These are phyloP conservation scores for Rhea americana DNA, from an alignment of 2,113 vertebrate species.

Conservation along the genomic window DNA sequence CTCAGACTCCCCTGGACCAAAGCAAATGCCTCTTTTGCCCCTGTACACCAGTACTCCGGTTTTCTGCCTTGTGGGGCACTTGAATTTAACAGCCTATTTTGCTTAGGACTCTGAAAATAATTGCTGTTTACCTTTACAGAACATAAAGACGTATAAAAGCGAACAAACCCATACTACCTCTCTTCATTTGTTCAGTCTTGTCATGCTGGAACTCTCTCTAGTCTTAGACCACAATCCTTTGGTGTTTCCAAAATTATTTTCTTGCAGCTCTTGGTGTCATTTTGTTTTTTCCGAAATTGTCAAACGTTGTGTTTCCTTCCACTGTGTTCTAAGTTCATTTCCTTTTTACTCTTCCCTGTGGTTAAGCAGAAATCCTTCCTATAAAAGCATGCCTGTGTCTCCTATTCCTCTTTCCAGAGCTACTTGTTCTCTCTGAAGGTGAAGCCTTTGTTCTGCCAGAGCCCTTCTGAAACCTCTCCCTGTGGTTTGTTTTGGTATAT, in stretches of 20 bases:
- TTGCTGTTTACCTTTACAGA: neutral
- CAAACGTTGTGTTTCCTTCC: conserved; percentile 8
- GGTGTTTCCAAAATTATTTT: neutral
- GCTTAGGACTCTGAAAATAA: neutral
- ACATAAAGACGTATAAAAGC: neutral
- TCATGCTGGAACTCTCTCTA: neutral
- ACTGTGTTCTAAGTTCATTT: neutral
- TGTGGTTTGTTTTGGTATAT: neutral
- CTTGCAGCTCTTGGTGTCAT: neutral
- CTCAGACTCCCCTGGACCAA: neutral
- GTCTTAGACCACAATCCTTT: neutral
- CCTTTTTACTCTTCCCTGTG: neutral
- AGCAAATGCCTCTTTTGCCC: neutral
- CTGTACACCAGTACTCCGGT: neutral
- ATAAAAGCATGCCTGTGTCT: neutral
- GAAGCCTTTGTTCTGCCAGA: neutral
- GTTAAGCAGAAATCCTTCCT: neutral
- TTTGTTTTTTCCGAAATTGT: neutral
- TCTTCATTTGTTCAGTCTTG: neutral
- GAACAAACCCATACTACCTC: neutral
- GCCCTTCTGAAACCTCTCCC: neutral
- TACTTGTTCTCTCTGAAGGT: neutral
- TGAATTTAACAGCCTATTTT: neutral
- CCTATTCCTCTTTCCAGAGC: conserved; percentile 10
- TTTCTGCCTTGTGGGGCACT: neutral